Conservation (phyloP, 2,797 vertebrate species). For the Clarias pachynema region DNA sequence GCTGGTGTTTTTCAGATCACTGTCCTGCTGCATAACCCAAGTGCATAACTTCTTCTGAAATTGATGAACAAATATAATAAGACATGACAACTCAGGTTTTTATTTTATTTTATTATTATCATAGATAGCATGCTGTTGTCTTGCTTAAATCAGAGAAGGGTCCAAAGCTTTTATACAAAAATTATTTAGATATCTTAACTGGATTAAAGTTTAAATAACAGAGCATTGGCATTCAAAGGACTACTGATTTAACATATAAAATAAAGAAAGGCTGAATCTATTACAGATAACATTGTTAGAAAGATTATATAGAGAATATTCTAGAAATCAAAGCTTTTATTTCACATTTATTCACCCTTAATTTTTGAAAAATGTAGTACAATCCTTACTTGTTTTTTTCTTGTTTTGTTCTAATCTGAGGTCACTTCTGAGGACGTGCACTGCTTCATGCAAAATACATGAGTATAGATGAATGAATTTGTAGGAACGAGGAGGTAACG, state of each 20-base stretch:
- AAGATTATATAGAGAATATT: background rate
- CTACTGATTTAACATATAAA: constrained; percentile 12
- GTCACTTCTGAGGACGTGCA: constrained; percentile 11
- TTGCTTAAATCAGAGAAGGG: constrained; percentile 4
- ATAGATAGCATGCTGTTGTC: background rate
- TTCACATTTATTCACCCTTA: background rate
- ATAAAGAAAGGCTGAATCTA: constrained; percentile 2
- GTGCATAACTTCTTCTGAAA: background rate
- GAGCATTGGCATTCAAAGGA: constrained; percentile 12
- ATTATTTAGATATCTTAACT: constrained; percentile 21
- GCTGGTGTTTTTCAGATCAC: too few species aligned
- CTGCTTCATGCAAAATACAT: constrained; percentile 35
- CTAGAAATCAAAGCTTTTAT: constrained; percentile 20
- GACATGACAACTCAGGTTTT: background rate
- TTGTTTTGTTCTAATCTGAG: background rate
- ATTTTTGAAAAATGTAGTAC: background rate
- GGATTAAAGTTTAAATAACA: constrained; percentile 45
- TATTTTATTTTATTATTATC: background rate
- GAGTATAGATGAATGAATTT: constrained; percentile 30
- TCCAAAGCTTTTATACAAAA: constrained; percentile 24
- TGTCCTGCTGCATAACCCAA: too few species aligned
- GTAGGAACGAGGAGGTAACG: constrained; percentile 21
- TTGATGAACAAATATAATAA: background rate
- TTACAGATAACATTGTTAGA: background rate
- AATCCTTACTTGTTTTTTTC: constrained; percentile 9